These are phyloP conservation scores for Ibycter americanus DNA, from an alignment of 2,797 vertebrate genomes.

Conservation along the genomic window DNA sequence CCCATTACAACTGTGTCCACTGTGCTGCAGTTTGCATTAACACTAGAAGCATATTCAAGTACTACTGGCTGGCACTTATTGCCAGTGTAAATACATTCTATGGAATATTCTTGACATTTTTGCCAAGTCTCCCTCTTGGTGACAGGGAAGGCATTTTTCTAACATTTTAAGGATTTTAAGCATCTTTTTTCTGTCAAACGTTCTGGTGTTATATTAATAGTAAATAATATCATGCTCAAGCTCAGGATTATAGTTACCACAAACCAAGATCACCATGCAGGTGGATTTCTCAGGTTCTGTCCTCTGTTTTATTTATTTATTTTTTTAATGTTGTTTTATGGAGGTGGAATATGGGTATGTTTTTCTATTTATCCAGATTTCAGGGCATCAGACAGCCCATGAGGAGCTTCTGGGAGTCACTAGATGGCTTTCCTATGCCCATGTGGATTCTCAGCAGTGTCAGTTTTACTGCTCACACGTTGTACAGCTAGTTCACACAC, in stretches of 20 bases:
- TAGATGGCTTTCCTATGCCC: background rate
- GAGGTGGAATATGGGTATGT: background rate
- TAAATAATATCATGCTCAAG: background rate
- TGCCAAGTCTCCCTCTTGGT: background rate
- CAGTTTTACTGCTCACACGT: background rate
- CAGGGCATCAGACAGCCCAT: background rate
- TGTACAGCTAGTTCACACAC: background rate
- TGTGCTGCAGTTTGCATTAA: background rate
- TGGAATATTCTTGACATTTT: background rate
- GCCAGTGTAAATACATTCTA: background rate
- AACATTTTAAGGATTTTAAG: background rate
- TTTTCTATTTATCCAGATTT: background rate
- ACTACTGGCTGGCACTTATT: background rate
- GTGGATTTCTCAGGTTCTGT: background rate
- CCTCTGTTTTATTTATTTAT: background rate
- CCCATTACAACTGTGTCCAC: background rate
- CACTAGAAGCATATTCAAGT: background rate
- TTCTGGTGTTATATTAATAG: background rate
- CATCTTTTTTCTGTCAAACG: background rate
- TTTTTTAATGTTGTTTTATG: background rate
- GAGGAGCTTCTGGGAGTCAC: background rate
- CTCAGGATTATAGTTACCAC: background rate
- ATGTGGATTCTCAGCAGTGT: background rate
- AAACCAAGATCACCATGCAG: background rate
- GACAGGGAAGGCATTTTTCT: background rate